These are phyloP conservation scores for Prorops nasuta DNA, from an alignment of 1,140 invertebrate genomes.

Conservation along the genomic window DNA sequence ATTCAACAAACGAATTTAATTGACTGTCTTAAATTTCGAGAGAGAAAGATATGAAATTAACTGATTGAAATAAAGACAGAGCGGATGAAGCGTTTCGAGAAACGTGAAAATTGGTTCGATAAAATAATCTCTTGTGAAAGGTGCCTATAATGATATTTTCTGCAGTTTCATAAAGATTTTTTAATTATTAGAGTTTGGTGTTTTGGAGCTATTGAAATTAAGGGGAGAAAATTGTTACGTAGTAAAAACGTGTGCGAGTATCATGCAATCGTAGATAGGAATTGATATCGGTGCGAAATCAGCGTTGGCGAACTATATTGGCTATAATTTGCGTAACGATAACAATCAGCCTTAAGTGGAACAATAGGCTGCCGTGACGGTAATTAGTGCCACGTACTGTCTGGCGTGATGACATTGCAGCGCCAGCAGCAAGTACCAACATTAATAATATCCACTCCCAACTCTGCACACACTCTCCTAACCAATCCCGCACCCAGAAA, in stretches of 20 bases:
- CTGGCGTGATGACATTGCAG: slow-evolving; percentile 33
- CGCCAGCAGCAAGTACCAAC: slow-evolving; percentile 30
- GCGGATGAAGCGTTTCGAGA: too few species aligned
- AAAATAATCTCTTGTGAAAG: too few species aligned
- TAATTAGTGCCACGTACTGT: slow-evolving; percentile 33
- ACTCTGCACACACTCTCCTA: too few species aligned
- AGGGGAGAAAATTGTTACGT: slow-evolving; percentile 6
- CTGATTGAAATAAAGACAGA: too few species aligned
- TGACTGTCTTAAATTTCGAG: too few species aligned
- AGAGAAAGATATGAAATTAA: too few species aligned
- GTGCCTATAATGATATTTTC: too few species aligned
- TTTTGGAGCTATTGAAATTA: neutral
- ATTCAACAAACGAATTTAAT: too few species aligned
- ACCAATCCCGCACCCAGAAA: too few species aligned
- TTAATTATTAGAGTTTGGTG: slow-evolving; percentile 2
- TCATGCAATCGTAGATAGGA: slow-evolving; percentile 3
- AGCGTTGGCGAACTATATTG: slow-evolving; percentile 25
- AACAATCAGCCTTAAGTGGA: slow-evolving; percentile 35
- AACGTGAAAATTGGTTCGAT: too few species aligned
- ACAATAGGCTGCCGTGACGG: slow-evolving; percentile 33
- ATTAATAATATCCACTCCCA: slow-evolving; percentile 30
- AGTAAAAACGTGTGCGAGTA: slow-evolving; percentile 19
- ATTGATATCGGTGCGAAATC: slow-evolving; percentile 35
- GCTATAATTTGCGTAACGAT: slow-evolving; percentile 36
- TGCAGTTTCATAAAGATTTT: too few species aligned